Conservation (phyloP, 2,888 invertebrate genomes). For the Nycteola revayana region DNA sequence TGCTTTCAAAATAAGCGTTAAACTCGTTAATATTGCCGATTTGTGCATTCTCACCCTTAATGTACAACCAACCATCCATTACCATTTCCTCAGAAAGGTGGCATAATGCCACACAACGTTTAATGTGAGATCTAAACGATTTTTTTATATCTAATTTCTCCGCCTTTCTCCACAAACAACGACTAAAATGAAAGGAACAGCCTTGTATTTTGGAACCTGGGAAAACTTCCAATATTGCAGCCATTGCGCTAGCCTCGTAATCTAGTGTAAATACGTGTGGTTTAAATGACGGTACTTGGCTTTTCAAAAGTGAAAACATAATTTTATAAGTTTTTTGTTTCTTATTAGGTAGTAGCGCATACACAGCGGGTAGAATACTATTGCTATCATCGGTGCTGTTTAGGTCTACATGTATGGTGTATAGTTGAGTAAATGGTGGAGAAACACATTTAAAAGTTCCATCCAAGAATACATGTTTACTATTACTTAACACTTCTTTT, state of each 20-base stretch:
- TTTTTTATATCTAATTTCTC: slow-evolving; percentile 2
- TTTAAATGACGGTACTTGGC: slow-evolving; percentile 8
- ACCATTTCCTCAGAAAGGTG: slow-evolving; percentile 9
- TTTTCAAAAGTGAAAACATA: slow-evolving; percentile 6
- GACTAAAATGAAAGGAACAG: no score
- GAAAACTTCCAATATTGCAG: no score
- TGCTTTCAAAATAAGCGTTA: slow-evolving; percentile 13
- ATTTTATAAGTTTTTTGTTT: slow-evolving; percentile 11
- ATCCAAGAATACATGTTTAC: slow-evolving; percentile 4
- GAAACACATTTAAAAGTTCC: slow-evolving; percentile 7
- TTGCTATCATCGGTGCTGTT: slow-evolving; percentile 3
- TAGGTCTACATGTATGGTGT: slow-evolving; percentile 6
- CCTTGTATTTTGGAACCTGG: no score
- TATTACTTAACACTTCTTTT: neutral
- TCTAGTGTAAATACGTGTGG: slow-evolving; percentile 8
- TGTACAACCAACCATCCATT: slow-evolving; percentile 12
- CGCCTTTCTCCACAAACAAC: no score
- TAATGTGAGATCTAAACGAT: slow-evolving; percentile 2
- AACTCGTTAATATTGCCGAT: slow-evolving; percentile 6
- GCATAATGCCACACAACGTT: slow-evolving; percentile 7
- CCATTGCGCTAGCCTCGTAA: no score
- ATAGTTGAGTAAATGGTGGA: slow-evolving; percentile 8
- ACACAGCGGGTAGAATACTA: slow-evolving; percentile 3
- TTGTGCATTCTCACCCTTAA: slow-evolving; percentile 3
- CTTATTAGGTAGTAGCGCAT: slow-evolving; percentile 8